A percentile compares a stretch with the other conserved stretches of the same genome.
Conservation (phyloP, 2,797 vertebrate species). For the Botia almorhae region DNA sequence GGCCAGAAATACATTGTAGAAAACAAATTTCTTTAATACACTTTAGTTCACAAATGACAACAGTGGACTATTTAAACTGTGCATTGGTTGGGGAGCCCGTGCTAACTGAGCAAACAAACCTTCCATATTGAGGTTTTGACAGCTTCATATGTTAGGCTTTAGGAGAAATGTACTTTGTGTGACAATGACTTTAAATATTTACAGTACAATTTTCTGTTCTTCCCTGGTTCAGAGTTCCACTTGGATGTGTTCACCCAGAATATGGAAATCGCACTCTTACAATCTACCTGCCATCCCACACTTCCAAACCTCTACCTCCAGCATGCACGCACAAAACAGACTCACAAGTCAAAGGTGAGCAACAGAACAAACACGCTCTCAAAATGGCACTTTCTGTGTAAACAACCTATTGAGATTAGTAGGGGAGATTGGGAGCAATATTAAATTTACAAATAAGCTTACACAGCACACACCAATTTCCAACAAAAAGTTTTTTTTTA, state of each 20-base stretch:
- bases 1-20: background rate
- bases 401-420: background rate
- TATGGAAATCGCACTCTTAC: slow-evolving; percentile 60
- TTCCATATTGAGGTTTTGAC: background rate
- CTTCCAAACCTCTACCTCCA: background rate
- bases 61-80: background rate
- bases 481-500: too few species aligned
- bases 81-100: background rate
- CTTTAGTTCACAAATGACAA: too few species aligned
- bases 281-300: slow-evolving; percentile 38
- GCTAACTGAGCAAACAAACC: background rate
- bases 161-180: background rate
- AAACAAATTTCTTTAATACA: too few species aligned
- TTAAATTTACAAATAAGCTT: background rate
- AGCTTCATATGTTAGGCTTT: background rate
- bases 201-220: background rate
- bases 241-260: slow-evolving; percentile 70
- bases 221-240: slow-evolving; percentile 60
- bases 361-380: background rate
- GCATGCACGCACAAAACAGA: background rate
- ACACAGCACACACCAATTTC: too few species aligned
- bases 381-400: background rate
- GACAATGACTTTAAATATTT: background rate
- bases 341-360: slow-evolving; percentile 11
- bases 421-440: background rate